Evolutionary conservation across 2,797 vertebrate genomes (phyloP).

Genomic region (Macropodus opercularis): DNA sequence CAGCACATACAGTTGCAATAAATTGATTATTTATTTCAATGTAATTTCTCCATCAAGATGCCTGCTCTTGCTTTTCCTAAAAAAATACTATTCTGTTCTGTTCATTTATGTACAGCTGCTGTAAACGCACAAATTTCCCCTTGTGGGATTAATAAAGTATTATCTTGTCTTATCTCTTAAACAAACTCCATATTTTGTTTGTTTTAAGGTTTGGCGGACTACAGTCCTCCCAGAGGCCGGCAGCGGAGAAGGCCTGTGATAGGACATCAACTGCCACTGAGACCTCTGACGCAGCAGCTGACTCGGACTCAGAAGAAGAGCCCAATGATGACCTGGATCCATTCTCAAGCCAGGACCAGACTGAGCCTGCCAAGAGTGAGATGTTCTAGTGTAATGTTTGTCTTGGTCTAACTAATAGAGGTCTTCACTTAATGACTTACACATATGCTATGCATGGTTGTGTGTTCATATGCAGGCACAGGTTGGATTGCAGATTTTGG

Average conservation of each 20-base stretch:
- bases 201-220: conserved; percentile 86
- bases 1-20: background rate
- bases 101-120: too few species aligned
- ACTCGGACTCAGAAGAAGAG: conserved; percentile 75
- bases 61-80: background rate
- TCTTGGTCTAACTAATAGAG: conserved; percentile 1
- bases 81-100: too few species aligned
- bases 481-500: conserved; percentile 86
- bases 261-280: conserved; percentile 42
- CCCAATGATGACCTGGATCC: conserved; percentile 67
- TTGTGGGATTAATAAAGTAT: too few species aligned
- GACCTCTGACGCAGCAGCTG: conserved; percentile 58
- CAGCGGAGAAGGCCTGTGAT: conserved; percentile 70
- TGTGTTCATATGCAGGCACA: conserved; percentile 63
- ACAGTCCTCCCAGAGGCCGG: conserved; percentile 76
- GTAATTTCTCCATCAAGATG: background rate
- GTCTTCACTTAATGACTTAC: conserved; percentile 18
- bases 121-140: too few species aligned
- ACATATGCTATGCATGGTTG: conserved; percentile 3
- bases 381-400: background rate
- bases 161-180: too few species aligned
- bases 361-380: conserved; percentile 63
- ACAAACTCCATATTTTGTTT: conserved; percentile 10
- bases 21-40: background rate
- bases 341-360: conserved; percentile 57